Evolutionary conservation across 2,797 vertebrate species (phyloP), one percentile per base, ranked within the genome.

Genomic region (Pipistrellus nathusii): DNA sequence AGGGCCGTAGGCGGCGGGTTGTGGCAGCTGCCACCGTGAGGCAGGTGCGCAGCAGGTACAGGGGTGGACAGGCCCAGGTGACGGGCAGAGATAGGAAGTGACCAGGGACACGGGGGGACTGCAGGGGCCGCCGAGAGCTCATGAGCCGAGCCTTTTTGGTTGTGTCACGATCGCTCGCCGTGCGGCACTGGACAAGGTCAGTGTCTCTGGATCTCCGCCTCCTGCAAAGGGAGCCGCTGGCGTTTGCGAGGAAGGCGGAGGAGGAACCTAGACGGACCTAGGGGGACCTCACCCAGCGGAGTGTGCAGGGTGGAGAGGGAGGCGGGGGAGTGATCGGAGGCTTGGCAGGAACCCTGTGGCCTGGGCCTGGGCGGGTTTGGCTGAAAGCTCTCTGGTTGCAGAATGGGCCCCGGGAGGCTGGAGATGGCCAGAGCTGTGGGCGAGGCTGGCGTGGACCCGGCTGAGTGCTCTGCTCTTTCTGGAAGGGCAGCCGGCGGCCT

Each of bases 301-400:
- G 38, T 7, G 38, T 41, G 38, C 38, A 41, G 38, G 38, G 46
- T 10, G 13, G 25, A 8, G 64, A 46, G 6, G 46, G 9, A 59
- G 44, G n/a, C 32, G n/a, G 66, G 35, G 69, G 55, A 80, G 48
- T 1, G 7, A 64, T 90, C 72, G 87, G 53, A 89, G 38, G 72
- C 87, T 72, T 81, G 73, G 77, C 41, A 93, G 91, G 91, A 95
- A 38, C 51, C 77, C 5, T 48, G 85, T 5, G 87, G 93, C 93
- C 20, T 41, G 2, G 71, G 88, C 85, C 72, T 30, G 3, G 73
- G 18, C 62, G 82, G 73, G 38, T 92, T 85, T 94, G 91, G 82
- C 90, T 80, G 64, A 83, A 81, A 96, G 95, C 94, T 93, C 91
- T 95, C 88, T 88, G 73, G 89, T 71, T 84, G 23, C 17, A 15